A percentile compares a stretch with the other conserved stretches of the same genome.
These are phyloP conservation scores for Ophion ellenae DNA, from an alignment of 2,888 invertebrate species.

Conservation along the genomic window DNA sequence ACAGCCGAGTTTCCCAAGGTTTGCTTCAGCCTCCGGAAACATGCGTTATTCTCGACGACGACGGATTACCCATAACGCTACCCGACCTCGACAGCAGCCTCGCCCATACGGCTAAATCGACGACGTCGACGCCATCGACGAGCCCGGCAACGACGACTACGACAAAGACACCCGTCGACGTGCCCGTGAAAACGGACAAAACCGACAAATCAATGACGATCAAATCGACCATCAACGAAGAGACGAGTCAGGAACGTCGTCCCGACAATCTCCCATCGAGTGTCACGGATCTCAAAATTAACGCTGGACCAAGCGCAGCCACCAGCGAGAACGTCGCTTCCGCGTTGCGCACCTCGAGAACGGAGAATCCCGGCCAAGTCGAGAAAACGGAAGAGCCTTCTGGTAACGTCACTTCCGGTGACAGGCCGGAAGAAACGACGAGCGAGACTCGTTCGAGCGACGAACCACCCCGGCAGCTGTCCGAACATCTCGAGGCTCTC, in stretches of 20 bases:
- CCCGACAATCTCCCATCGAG: background rate
- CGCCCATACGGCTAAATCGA: constrained; percentile 26
- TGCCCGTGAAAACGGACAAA: constrained; percentile 10
- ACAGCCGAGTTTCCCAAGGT: constrained; percentile 62
- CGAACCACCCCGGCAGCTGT: constrained; percentile 74
- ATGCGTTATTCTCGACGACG: constrained; percentile 75
- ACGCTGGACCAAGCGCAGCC: background rate
- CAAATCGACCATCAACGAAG: constrained; percentile 4
- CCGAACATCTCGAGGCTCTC: constrained; percentile 77
- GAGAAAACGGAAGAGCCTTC: constrained; percentile 16
- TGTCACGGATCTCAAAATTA: background rate
- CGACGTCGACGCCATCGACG: background rate
- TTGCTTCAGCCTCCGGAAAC: constrained; percentile 75
- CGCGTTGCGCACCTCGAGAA: constrained; percentile 14
- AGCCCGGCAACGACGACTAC: background rate
- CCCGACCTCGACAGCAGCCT: constrained; percentile 68
- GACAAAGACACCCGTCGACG: background rate
- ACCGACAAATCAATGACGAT: constrained; percentile 20
- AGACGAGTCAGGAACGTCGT: constrained; percentile 32
- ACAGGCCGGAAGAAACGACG: constrained; percentile 49
- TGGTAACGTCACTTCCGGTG: constrained; percentile 21
- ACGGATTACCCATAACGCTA: constrained; percentile 74
- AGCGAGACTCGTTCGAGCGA: constrained; percentile 63
- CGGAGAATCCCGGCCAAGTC: background rate
- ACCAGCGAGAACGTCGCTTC: background rate